phyloP scores from a whole-genome alignment of 2,113 vertebrate genomes.

The Perca flavescens region DNA sequence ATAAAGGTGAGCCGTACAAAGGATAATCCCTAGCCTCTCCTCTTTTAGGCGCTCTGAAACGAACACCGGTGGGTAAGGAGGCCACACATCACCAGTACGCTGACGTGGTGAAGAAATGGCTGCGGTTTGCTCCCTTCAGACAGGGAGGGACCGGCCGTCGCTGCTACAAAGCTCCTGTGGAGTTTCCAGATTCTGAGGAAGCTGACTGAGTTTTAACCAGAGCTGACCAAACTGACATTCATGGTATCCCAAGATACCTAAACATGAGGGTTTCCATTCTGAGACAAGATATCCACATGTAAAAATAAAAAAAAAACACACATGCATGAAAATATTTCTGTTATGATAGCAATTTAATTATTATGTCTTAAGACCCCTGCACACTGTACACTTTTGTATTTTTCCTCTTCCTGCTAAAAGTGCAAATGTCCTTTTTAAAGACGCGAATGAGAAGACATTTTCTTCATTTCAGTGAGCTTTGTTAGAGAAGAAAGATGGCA shows the following conservation, averaged over 20 bases:
- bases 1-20: neutral
- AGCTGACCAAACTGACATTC: neutral
- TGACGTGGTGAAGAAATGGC: slow-evolving; percentile 77
- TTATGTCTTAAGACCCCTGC: too few species aligned
- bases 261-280: neutral
- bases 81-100: slow-evolving; percentile 78
- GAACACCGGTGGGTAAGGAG: slow-evolving; percentile 74
- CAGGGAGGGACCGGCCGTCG: slow-evolving; percentile 70
- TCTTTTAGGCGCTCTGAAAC: slow-evolving; percentile 69
- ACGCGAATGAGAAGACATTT: neutral
- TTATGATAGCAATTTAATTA: neutral
- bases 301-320: neutral
- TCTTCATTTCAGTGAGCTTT: neutral
- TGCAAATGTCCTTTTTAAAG: slow-evolving; percentile 2
- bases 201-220: neutral
- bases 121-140: slow-evolving; percentile 74
- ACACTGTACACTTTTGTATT: neutral
- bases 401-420: neutral
- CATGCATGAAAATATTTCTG: neutral
- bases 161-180: slow-evolving; percentile 57
- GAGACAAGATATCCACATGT: too few species aligned
- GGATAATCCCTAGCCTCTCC: neutral
- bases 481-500: neutral
- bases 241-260: neutral
- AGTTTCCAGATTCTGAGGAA: slow-evolving; percentile 57